Conservation (phyloP, 2,797 vertebrate genomes). For the Sparidentex hasta region DNA sequence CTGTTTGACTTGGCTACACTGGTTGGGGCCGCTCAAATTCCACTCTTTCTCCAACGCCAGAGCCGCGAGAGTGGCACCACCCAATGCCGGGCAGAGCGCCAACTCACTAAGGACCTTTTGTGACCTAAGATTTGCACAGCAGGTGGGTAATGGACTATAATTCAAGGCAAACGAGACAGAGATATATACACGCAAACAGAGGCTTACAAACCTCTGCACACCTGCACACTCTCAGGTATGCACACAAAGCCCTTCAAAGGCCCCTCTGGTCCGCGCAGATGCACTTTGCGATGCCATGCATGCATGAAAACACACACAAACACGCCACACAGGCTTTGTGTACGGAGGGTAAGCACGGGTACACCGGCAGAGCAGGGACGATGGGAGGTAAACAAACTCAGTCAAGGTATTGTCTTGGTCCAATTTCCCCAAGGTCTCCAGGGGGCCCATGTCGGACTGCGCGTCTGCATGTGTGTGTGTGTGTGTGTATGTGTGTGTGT, state of each 20-base stretch:
- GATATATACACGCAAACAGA: constrained; percentile 50
- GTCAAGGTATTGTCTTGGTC: constrained; percentile 64
- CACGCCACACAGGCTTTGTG: constrained; percentile 35
- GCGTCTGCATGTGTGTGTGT: constrained; percentile 10
- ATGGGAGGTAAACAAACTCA: constrained; percentile 65
- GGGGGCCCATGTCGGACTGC: constrained; percentile 35
- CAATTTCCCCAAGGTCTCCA: constrained; percentile 58
- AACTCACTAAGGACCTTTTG: constrained; percentile 62
- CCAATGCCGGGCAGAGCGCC: constrained; percentile 39
- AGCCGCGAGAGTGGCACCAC: constrained; percentile 45
- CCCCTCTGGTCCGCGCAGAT: constrained; percentile 50
- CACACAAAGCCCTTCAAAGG: constrained; percentile 66
- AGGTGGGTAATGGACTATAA: constrained; percentile 66
- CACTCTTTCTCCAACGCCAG: constrained; percentile 62
- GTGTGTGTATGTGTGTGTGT: constrained; percentile 16
- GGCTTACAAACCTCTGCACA: constrained; percentile 52
- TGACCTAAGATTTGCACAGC: constrained; percentile 70
- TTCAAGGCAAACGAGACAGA: constrained; percentile 56
- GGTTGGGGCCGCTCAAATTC: constrained; percentile 45
- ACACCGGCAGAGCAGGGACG: constrained; percentile 45
- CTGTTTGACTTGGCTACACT: constrained; percentile 54
- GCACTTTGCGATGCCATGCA: constrained; percentile 29
- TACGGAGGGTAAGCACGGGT: constrained; percentile 12
- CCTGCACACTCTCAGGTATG: constrained; percentile 63
- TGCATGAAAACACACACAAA: constrained; percentile 45